A percentile compares a stretch with the other conserved stretches of the same genome.
Conservation (phyloP, 2,797 vertebrate species). For the Tamandua tetradactyla region DNA sequence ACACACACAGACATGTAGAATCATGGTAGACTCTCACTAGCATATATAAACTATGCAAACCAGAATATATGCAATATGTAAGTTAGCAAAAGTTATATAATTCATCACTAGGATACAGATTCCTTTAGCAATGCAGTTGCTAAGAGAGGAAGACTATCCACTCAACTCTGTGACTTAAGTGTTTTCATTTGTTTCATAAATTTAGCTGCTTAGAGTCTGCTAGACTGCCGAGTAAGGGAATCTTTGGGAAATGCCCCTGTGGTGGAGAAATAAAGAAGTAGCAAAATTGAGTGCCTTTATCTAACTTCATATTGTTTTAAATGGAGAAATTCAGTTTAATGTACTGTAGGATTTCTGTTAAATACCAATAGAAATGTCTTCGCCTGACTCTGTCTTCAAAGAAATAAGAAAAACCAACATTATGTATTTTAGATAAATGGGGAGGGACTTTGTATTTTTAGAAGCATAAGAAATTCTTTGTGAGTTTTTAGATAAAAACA, state of each 20-base stretch:
- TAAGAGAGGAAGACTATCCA: background rate
- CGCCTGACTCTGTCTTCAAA: background rate
- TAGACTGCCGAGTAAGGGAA: constrained; percentile 33
- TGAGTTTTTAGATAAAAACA: constrained; percentile 21
- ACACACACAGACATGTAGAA: background rate
- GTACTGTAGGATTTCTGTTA: background rate
- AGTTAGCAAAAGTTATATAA: background rate
- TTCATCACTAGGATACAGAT: background rate
- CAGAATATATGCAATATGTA: background rate
- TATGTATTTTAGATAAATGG: background rate
- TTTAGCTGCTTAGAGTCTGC: constrained; percentile 11
- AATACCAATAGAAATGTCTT: constrained; percentile 13
- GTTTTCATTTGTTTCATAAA: constrained; percentile 28
- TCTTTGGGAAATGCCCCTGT: background rate
- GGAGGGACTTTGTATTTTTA: background rate
- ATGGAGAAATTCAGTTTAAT: background rate
- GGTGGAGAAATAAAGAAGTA: background rate
- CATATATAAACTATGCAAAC: background rate
- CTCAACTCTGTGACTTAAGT: background rate
- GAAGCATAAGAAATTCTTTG: background rate
- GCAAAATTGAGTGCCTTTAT: background rate
- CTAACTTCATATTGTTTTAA: constrained; percentile 9
- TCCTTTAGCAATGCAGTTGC: background rate
- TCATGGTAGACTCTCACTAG: background rate
- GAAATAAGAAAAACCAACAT: constrained; percentile 9